Base-by-base conservation (phyloP, 2,113 vertebrate genomes). In the Callipepla californica region DNA sequence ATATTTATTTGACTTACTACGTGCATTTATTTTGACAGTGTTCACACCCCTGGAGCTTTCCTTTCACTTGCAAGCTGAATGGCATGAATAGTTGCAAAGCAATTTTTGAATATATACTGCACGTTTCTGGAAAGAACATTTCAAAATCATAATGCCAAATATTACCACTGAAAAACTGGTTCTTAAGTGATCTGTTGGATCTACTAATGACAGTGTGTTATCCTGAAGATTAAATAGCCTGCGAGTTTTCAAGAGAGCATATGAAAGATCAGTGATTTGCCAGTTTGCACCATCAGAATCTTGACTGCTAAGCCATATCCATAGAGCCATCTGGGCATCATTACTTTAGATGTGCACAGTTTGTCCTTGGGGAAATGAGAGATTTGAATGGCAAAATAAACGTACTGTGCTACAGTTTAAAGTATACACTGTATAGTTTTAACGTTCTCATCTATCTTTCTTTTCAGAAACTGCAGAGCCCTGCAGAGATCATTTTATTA, bases 311-410 rank as follows among this genome's bases (percentile, higher is more conserved):
- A 87, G 79, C 63, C 68, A 67, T 89, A 89, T 66, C 89, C 50
- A 38, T 44, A 70, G 44, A 92, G 51, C 81, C 80, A 93, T 94
- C 91, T 95, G 94, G 89, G 67, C 75, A 74, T 77, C 78, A 34
- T 96, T 93, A 92, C 87, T 87, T 59, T 72, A 92, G 75, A 95
- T n/a, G 28, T 26, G 70, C 84, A 87, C 58, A 57, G 47, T 87
- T 92, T 82, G 89, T 91, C 91, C 89, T 70, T 73, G 55, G 91
- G 79, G 87, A 92, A 95, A 93, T 80, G 63, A 89, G 67, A 57
- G 63, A 91, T 93, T 91, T 94, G 82, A 93, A 79, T 87, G 89
- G 55, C 55, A 63, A 92, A 95, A 91, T 70, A 94, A 94, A 92
- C 68, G 78, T 89, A 85, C 81, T 48, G 3, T 89, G 55, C 34